These are phyloP conservation scores for Poeciliopsis retropinna DNA, from an alignment of 2,113 vertebrate species.

Conservation along the genomic window DNA sequence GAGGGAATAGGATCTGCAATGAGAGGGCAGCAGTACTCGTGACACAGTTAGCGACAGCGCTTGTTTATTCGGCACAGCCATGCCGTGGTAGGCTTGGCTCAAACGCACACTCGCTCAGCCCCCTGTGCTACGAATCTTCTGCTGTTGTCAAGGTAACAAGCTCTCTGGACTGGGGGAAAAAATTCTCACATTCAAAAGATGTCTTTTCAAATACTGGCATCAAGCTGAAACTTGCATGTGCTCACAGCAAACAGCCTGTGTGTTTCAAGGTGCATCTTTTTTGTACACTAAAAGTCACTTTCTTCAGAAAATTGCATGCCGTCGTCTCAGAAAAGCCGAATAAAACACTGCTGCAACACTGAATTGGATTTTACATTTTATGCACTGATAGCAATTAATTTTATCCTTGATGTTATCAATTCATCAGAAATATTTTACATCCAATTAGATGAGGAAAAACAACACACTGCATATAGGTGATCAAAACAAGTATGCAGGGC, in stretches of 20 bases:
- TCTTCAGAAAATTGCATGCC: background rate
- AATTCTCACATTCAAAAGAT: constrained; percentile 68
- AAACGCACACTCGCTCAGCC: constrained; percentile 58
- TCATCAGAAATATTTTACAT: background rate
- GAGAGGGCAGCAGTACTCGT: constrained; percentile 65
- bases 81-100: constrained; percentile 64
- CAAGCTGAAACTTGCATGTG: constrained; percentile 53
- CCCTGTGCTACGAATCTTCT: constrained; percentile 66
- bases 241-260: constrained; percentile 22
- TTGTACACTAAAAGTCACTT: background rate
- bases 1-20: constrained; percentile 37
- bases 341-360: background rate
- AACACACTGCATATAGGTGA: background rate
- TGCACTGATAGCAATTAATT: background rate
- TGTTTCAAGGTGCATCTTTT: constrained; percentile 21
- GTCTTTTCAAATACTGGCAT: constrained; percentile 60
- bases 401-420: too few relatives aligned
- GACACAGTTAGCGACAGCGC: constrained; percentile 75
- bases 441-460: background rate
- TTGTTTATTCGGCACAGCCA: constrained; percentile 75
- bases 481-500: background rate
- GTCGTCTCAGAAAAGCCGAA: background rate
- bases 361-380: background rate
- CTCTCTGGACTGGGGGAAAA: constrained; percentile 56
- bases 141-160: constrained; percentile 84